A percentile compares a stretch with the other conserved stretches of the same genome.
These are phyloP conservation scores for Ophiothrix spiculata DNA, from an alignment of 35 echinoderm and acorn worm species.

Conservation along the genomic window DNA sequence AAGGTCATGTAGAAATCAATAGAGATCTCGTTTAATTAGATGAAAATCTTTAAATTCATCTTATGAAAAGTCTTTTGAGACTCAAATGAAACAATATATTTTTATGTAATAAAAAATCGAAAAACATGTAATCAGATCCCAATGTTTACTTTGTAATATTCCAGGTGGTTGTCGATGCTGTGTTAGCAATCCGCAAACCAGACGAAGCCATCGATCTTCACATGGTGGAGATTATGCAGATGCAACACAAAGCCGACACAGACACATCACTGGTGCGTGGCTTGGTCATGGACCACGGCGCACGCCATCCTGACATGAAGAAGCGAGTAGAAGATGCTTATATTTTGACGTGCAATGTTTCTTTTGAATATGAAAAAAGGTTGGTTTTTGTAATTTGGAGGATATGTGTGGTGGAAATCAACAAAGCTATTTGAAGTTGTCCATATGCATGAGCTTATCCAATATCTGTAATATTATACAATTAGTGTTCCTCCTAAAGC, in stretches of 20 bases:
- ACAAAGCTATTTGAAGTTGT: too few relatives aligned
- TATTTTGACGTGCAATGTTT: slow-evolving; percentile 96
- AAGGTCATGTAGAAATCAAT: too few relatives aligned
- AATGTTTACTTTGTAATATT: neutral
- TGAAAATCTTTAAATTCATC: too few relatives aligned
- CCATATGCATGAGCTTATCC: too few relatives aligned
- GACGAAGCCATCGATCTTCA: slow-evolving; percentile 87
- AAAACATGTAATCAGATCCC: neutral
- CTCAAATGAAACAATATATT: too few relatives aligned
- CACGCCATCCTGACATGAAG: slow-evolving; percentile 96
- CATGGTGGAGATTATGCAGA: slow-evolving; percentile 99
- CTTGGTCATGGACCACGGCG: slow-evolving; percentile 93
- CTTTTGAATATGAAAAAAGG: slow-evolving; percentile 99
- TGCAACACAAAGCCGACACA: slow-evolving; percentile 83
- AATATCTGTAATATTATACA: too few relatives aligned
- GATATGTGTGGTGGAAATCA: too few relatives aligned
- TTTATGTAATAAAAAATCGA: neutral
- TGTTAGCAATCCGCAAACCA: slow-evolving; percentile 73
- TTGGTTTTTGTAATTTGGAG: neutral
- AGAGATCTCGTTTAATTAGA: too few relatives aligned
- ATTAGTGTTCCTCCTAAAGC: too few relatives aligned
- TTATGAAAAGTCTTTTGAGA: too few relatives aligned
- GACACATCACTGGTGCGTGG: slow-evolving; percentile 86
- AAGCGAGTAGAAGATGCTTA: slow-evolving; percentile 87
- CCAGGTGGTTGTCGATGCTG: slow-evolving; percentile 97